Conservation (phyloP, 2,888 invertebrate species). For the Sipunculus nudus region DNA sequence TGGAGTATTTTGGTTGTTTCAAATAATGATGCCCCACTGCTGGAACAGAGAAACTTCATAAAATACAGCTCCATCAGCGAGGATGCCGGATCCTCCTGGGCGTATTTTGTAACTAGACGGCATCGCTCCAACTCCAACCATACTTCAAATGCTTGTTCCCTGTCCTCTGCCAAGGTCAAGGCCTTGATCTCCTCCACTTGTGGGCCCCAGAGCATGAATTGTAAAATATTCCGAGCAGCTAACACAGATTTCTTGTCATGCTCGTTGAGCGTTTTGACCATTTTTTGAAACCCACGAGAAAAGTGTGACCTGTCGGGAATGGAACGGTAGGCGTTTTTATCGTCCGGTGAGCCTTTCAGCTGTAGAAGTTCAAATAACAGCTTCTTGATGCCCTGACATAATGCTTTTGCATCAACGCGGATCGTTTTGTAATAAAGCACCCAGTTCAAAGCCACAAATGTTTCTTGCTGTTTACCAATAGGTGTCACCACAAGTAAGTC, state of each 20-base stretch:
- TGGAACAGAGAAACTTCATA: background rate
- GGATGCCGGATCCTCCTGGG: background rate
- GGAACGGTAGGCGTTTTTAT: background rate
- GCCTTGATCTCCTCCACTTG: background rate
- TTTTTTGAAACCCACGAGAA: background rate
- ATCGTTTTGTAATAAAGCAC: no score
- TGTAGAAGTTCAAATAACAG: background rate
- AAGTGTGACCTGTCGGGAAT: background rate
- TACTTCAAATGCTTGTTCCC: background rate
- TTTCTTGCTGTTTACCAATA: no score
- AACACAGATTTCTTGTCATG: background rate
- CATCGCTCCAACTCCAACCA: background rate
- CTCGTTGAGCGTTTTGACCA: background rate
- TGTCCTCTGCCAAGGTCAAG: background rate
- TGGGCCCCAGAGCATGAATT: background rate
- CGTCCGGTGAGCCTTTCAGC: background rate
- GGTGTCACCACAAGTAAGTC: background rate
- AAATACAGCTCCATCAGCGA: background rate
- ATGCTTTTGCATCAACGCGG: background rate
- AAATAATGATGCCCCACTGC: background rate
- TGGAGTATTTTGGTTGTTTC: background rate
- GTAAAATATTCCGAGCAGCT: background rate
- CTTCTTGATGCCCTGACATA: background rate
- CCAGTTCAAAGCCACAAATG: no score
- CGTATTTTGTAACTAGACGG: background rate